Evolutionary conservation across 2,113 vertebrate species (phyloP).

Genomic region (Nematolebias whitei): DNA sequence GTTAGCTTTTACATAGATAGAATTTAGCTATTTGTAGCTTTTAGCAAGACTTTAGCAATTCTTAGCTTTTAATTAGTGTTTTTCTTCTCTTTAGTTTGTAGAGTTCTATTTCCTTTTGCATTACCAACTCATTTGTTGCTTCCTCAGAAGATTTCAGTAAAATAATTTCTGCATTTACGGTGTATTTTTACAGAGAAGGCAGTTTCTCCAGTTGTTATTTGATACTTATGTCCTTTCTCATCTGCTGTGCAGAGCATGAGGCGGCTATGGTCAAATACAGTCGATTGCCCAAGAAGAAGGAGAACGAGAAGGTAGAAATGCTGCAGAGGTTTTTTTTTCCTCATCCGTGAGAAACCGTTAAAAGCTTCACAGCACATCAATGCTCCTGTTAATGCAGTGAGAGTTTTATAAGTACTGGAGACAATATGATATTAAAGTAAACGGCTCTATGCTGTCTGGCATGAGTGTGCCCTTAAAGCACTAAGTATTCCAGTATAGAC

Average conservation of each 20-base stretch:
- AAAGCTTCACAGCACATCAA: slow-evolving; percentile 13
- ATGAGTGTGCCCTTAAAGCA: background rate
- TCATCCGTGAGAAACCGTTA: slow-evolving; percentile 12
- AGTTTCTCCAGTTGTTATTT: background rate
- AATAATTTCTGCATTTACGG: no score
- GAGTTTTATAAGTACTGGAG: slow-evolving; percentile 17
- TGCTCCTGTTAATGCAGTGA: slow-evolving; percentile 27
- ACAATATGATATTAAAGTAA: slow-evolving; percentile 20
- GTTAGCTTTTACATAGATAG: no score
- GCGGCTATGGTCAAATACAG: slow-evolving; percentile 97
- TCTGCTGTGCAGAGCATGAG: slow-evolving; percentile 88
- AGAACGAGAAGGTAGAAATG: slow-evolving; percentile 91
- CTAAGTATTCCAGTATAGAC: slow-evolving; percentile 1
- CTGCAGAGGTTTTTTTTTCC: background rate
- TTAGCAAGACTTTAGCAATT: no score
- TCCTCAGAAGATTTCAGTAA: no score
- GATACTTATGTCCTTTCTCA: background rate
- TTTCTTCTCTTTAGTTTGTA: no score
- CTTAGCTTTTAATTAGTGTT: no score
- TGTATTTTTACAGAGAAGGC: no score
- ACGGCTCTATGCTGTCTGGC: slow-evolving; percentile 4
- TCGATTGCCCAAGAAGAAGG: slow-evolving; percentile 93
- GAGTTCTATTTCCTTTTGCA: no score
- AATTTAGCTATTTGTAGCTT: no score
- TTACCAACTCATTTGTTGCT: no score